Percentiles rank a stretch among this genome's conserved stretches.
These are phyloP conservation scores for Nephrotoma appendiculata DNA, from an alignment of 2,888 invertebrate genomes.

Conservation along the genomic window DNA sequence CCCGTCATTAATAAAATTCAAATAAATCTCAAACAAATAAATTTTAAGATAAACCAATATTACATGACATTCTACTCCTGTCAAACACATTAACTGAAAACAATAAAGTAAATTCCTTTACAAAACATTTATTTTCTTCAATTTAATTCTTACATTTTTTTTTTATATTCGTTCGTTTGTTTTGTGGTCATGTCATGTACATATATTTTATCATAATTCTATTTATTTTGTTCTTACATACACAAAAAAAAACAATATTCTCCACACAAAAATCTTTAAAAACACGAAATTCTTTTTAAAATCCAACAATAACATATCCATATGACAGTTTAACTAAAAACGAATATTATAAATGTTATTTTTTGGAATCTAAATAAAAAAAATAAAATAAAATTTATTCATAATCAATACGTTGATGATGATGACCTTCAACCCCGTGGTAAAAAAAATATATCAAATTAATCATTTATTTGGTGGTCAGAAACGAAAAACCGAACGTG, in stretches of 20 bases:
- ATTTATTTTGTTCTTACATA: background rate
- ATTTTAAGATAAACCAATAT: background rate
- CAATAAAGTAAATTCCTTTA: background rate
- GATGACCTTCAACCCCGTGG: background rate
- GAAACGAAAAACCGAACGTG: background rate
- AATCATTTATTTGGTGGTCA: background rate
- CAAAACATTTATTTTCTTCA: background rate
- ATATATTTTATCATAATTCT: background rate
- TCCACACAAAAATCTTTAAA: background rate
- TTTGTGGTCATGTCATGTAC: background rate
- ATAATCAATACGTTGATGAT: background rate
- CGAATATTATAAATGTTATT: background rate
- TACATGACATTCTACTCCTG: background rate
- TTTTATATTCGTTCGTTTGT: background rate
- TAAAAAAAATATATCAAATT: background rate
- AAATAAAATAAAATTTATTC: background rate
- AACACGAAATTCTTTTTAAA: background rate
- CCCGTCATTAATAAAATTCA: background rate
- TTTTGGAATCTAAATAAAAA: background rate
- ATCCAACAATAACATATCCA: background rate
- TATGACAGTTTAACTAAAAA: background rate
- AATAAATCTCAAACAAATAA: background rate
- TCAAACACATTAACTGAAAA: background rate
- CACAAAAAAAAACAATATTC: background rate
- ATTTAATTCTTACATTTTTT: background rate